A percentile compares a stretch with the other conserved stretches of the same genome.
These are phyloP conservation scores for Uropsilus gracilis DNA, from an alignment of 2,113 vertebrate species.

Conservation along the genomic window DNA sequence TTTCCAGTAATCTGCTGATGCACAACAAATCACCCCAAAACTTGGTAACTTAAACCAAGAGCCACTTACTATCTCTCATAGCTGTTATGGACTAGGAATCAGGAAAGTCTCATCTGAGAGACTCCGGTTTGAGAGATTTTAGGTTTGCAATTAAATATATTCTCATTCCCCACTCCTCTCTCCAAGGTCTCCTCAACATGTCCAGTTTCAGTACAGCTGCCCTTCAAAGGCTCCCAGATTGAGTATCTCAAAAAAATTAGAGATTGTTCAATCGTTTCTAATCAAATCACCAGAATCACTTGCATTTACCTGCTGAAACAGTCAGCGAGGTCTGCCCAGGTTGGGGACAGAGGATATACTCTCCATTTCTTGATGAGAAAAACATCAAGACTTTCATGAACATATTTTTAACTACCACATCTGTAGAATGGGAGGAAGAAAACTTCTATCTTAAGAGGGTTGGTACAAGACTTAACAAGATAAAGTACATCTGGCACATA, in stretches of 20 bases:
- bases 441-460: neutral
- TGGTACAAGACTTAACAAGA: neutral
- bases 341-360: neutral
- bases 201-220: neutral
- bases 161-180: no score
- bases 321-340: neutral
- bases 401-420: neutral
- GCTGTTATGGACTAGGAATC: neutral
- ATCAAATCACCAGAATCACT: neutral
- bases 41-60: neutral
- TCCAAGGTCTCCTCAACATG: neutral
- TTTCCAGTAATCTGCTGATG: neutral
- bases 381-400: neutral
- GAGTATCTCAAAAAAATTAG: neutral
- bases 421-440: neutral
- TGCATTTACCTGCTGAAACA: neutral
- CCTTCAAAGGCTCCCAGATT: neutral
- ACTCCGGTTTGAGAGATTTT: no score
- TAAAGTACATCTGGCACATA: neutral
- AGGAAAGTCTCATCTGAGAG: neutral
- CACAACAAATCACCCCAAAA: neutral
- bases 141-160: no score
- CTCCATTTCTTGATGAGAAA: neutral
- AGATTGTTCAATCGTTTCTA: neutral
- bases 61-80: neutral